phyloP scores from a whole-genome alignment of 2,113 vertebrate genomes.

The Rousettus leschenaultii region DNA sequence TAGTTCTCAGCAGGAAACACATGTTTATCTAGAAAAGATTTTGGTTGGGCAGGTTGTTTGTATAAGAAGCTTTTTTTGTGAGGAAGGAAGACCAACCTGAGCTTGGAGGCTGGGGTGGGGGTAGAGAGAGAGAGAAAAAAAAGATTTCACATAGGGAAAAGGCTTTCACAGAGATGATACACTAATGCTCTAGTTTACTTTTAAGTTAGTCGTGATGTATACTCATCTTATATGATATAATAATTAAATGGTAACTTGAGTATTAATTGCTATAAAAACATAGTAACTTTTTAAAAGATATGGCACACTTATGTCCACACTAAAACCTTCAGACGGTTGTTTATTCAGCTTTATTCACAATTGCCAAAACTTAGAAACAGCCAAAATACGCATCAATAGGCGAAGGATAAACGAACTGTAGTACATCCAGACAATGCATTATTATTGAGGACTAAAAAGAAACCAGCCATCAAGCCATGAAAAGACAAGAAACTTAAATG shows the following conservation, averaged over 20 bases:
- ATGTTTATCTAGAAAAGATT: slow-evolving; percentile 76
- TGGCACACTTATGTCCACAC: neutral
- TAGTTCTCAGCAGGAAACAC: slow-evolving; percentile 69
- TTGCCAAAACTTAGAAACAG: neutral
- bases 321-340: neutral
- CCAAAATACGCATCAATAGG: neutral
- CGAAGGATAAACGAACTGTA: neutral
- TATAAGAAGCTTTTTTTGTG: slow-evolving; percentile 57
- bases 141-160: neutral
- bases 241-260: neutral
- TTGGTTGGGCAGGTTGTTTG: slow-evolving; percentile 70
- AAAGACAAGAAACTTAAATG: neutral
- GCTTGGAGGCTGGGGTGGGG: neutral
- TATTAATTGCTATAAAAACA: neutral
- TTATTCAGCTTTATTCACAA: neutral
- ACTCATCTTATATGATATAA: neutral
- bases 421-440: neutral
- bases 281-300: neutral
- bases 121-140: neutral
- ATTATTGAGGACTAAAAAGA: neutral
- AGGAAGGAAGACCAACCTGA: slow-evolving; percentile 70
- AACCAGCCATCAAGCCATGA: neutral
- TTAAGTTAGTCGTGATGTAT: neutral
- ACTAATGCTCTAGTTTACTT: neutral
- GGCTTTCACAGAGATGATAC: neutral